Evolutionary conservation across 2,888 invertebrate genomes (phyloP).

Genomic region (Nezara viridula): DNA sequence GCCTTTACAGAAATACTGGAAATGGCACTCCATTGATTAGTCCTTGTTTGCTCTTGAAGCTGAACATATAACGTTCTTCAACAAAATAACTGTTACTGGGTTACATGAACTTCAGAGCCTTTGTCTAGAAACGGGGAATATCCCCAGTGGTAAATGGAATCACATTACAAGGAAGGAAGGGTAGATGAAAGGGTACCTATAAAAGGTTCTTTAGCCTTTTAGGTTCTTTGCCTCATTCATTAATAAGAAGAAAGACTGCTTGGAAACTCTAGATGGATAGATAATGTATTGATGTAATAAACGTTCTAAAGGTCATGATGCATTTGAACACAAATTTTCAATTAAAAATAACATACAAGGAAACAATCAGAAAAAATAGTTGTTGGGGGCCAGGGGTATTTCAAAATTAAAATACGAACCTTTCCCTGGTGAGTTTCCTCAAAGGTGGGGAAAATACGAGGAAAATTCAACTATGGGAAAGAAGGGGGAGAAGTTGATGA

Average conservation of each 20-base stretch:
- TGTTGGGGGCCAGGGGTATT: no score
- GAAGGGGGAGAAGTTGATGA: no score
- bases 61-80: background rate
- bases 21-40: slow-evolving; percentile 6
- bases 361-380: no score
- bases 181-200: background rate
- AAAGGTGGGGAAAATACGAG: no score
- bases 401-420: no score
- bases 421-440: no score
- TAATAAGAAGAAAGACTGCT: background rate
- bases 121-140: background rate
- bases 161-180: background rate
- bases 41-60: background rate
- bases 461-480: no score
- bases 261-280: background rate
- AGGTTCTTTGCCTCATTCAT: background rate
- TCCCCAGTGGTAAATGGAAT: slow-evolving; percentile 7
- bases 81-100: slow-evolving; percentile 11
- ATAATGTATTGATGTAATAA: background rate
- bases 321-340: no score
- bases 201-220: background rate
- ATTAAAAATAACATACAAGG: no score
- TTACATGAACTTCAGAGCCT: background rate
- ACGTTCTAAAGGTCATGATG: background rate
- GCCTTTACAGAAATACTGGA: background rate